Conservation (phyloP, 2,113 vertebrate species). For the Colistium nudipinnis region DNA sequence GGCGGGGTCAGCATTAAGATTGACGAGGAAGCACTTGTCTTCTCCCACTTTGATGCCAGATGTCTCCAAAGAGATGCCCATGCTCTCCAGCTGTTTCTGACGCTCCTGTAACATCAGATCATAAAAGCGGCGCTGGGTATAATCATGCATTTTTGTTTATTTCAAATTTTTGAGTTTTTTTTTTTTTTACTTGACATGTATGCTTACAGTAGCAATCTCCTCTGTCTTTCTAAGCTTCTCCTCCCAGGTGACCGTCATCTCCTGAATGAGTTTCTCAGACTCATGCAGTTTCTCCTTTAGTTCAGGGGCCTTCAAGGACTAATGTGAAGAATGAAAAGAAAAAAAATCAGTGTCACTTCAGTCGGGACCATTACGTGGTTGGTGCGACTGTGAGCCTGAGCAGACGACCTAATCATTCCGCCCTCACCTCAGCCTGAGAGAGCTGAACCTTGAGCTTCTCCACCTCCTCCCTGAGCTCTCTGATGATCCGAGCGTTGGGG, state of each 20-base stretch:
- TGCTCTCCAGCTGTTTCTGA: slow-evolving; percentile 96
- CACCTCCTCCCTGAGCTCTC: slow-evolving; percentile 95
- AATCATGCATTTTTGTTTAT: background rate
- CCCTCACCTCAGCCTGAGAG: slow-evolving; percentile 91
- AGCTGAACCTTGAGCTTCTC: slow-evolving; percentile 96
- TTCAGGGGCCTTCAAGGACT: slow-evolving; percentile 98
- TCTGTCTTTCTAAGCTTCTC: slow-evolving; percentile 98
- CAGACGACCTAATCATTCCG: background rate
- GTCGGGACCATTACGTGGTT: background rate
- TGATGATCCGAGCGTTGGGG: slow-evolving; percentile 96
- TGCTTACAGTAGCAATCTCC: slow-evolving; percentile 97
- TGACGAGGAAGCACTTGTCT: slow-evolving; percentile 97
- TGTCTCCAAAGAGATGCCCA: slow-evolving; percentile 97
- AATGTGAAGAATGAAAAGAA: slow-evolving; percentile 22
- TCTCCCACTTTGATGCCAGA: slow-evolving; percentile 99
- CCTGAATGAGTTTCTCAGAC: slow-evolving; percentile 97
- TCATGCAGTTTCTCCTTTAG: slow-evolving; percentile 97
- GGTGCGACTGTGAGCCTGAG: background rate
- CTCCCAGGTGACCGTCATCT: slow-evolving; percentile 97
- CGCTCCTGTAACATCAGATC: slow-evolving; percentile 85
- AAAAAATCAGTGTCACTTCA: background rate
- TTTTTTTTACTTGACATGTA: slow-evolving; percentile 9
- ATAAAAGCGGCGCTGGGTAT: background rate
- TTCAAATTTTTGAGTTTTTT: background rate
- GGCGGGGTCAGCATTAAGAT: slow-evolving; percentile 96